These are phyloP conservation scores for Cheirogaleus medius DNA, from an alignment of 2,113 vertebrate species.

Conservation along the genomic window DNA sequence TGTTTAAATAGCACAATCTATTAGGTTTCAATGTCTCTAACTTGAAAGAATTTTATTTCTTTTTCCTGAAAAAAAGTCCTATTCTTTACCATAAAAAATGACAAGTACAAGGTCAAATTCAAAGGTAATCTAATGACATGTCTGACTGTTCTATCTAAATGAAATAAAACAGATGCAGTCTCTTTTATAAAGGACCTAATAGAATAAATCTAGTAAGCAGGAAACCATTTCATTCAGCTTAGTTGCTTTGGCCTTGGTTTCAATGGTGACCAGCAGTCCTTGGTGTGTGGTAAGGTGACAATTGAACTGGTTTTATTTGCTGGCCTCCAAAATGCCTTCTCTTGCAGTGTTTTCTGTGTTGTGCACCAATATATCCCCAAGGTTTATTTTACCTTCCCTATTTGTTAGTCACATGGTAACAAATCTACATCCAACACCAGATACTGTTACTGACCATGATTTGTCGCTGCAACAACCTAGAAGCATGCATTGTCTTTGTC, in stretches of 20 bases:
- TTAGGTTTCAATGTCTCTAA: constrained; percentile 57
- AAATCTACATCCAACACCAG: not conserved
- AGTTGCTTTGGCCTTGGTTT: constrained; percentile 41
- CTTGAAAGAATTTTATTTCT: constrained; percentile 70
- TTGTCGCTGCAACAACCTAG: not conserved
- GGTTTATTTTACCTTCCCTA: not conserved
- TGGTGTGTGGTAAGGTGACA: not conserved
- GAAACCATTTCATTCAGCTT: constrained; percentile 50
- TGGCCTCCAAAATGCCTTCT: not conserved
- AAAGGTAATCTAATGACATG: constrained; percentile 67
- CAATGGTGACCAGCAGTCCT: constrained; percentile 21
- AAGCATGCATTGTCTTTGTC: not conserved
- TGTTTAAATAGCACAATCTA: constrained; percentile 73
- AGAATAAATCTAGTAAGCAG: constrained; percentile 58
- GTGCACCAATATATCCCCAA: not conserved
- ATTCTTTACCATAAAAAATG: constrained; percentile 72
- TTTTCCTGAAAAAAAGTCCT: constrained; percentile 30
- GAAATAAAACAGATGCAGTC: constrained; percentile 58
- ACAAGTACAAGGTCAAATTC: constrained; percentile 64
- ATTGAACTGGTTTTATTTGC: not conserved
- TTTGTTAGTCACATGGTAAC: not conserved
- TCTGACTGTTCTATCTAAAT: constrained; percentile 56
- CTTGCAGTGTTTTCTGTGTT: not conserved
- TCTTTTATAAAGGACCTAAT: constrained; percentile 49
- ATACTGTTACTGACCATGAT: not conserved